Percentiles rank a stretch among this genome's conserved stretches.
Conservation (phyloP, 2,888 invertebrate genomes). For the Sinhomidia bicolor region DNA sequence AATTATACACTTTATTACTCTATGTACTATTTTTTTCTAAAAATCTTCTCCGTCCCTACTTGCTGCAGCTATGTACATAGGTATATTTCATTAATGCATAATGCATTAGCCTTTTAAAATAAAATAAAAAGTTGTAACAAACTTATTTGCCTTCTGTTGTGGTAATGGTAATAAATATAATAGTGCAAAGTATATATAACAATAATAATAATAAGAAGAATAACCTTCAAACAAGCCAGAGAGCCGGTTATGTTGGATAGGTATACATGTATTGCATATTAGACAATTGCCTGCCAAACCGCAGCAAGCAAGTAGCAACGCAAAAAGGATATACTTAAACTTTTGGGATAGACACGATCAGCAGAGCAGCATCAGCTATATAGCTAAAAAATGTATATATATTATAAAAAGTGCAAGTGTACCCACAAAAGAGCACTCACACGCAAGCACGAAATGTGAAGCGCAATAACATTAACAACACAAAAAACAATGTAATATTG, state of each 20-base stretch:
- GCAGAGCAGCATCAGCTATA: too few relatives aligned
- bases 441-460: not conserved
- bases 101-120: constrained; percentile 33
- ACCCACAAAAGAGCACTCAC: constrained; percentile 5
- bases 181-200: constrained; percentile 45
- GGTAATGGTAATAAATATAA: constrained; percentile 28
- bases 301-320: constrained; percentile 13
- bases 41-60: too few relatives aligned
- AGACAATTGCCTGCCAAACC: constrained; percentile 48
- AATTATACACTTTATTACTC: constrained; percentile 49
- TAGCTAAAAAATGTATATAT: not conserved
- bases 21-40: constrained; percentile 3
- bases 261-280: too few relatives aligned
- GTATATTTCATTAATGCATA: constrained; percentile 38
- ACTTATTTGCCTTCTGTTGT: not conserved
- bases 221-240: constrained; percentile 60
- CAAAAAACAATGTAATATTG: not conserved
- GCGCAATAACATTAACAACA: not conserved
- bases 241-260: constrained; percentile 60
- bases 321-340: too few relatives aligned
- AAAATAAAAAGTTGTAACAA: not conserved
- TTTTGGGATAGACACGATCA: not conserved
- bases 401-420: constrained; percentile 43
- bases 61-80: too few relatives aligned
- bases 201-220: not conserved